phyloP scores from a whole-genome alignment of 2,888 invertebrate genomes.

The Thelaira solivaga region DNA sequence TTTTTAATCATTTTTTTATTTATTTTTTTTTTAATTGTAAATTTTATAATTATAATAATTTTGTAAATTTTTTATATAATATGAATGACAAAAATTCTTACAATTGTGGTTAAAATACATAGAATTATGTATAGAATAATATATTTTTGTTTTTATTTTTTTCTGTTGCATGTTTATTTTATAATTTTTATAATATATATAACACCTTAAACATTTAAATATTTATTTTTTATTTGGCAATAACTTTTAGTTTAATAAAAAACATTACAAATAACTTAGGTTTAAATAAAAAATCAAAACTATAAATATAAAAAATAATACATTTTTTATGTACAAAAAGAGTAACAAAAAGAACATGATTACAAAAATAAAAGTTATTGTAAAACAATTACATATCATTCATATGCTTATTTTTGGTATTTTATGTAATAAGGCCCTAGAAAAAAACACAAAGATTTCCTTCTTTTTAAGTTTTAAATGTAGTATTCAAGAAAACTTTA shows the following conservation, averaged over 20 bases:
- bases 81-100: constrained; percentile 62
- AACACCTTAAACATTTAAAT: constrained; percentile 68
- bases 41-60: constrained; percentile 75
- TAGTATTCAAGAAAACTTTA: constrained; percentile 43
- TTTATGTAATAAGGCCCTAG: constrained; percentile 62
- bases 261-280: constrained; percentile 39
- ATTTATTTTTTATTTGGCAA: constrained; percentile 53
- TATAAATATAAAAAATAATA: constrained; percentile 48
- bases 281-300: constrained; percentile 53
- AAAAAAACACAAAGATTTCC: constrained; percentile 60
- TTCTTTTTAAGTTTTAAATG: constrained; percentile 68
- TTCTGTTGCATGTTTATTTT: constrained; percentile 59
- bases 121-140: constrained; percentile 71
- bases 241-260: constrained; percentile 47
- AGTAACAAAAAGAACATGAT: constrained; percentile 37
- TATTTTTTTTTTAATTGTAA: constrained; percentile 70
- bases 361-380: constrained; percentile 11
- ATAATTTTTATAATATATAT: constrained; percentile 65
- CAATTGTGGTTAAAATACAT: constrained; percentile 75
- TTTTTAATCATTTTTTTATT: constrained; percentile 65
- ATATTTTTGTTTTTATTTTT: constrained; percentile 63
- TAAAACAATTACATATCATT: constrained; percentile 28
- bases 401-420: constrained; percentile 55
- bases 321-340: constrained; percentile 65
- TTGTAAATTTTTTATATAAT: constrained; percentile 76